Base-by-base conservation (phyloP, 1,140 invertebrate genomes). In the Hydropsyche tenuis region DNA sequence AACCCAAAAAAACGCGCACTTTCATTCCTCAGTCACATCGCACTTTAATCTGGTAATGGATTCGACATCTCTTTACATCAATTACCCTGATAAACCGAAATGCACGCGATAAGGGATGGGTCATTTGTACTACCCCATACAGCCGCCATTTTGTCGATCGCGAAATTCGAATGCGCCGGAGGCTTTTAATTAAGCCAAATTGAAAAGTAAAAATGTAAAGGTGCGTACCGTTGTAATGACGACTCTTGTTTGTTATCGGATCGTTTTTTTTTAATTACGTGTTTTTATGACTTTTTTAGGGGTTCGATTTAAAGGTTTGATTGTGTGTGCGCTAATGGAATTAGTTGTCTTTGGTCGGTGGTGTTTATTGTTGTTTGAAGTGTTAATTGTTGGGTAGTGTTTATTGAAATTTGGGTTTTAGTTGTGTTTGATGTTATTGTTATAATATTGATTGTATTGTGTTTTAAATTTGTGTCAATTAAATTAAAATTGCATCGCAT, bases 21-120 rank as follows among this genome's bases (percentile, higher is more conserved):
- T 37, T 37, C 9, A 37, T 9, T n/a, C n/a, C n/a, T n/a, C n/a
- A n/a, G n/a, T 3, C 3, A 37, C 30, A 37, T 37, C 45, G 18
- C 6, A 22, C 22, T 68, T 68, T 68, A 68, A 68, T 68, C 43
- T 43, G 14, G 65, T 68, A 68, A 68, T 68, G 65, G 65, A 48
- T 22, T 25, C 45, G 65, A 9, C 30, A 4, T 68, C 65, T 48
- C 65, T 68, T 48, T 68, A 14, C 65, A 48, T 48, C 65, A 43
- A 68, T 68, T 68, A 48, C 43, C 23, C 45, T 48, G 65, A 68
- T 68, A 68, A 68, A 16, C 30, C 11, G 12, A 42, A 68, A 46
- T 68, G 42, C 65, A 48, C 20, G 42, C 65, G 65, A 68, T 68
- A 68, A 68, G 65, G 16, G 65, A 68, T 48, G 65, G 65, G 42